These are phyloP conservation scores for Holothuria glaberrima DNA, from an alignment of 35 echinoderm and acorn worm genomes.

Conservation along the genomic window DNA sequence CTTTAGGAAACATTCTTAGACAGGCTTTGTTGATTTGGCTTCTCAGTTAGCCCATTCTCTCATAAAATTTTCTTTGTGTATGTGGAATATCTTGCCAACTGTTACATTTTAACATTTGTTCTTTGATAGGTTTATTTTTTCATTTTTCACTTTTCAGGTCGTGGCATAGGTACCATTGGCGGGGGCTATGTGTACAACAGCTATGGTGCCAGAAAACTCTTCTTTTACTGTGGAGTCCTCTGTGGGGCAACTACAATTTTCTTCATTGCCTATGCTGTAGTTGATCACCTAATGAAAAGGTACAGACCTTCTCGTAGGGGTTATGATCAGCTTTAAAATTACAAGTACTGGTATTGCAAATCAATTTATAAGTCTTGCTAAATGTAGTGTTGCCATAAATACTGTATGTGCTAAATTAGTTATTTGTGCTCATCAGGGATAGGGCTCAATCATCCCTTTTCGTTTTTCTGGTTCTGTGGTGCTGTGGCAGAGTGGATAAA, in stretches of 20 bases:
- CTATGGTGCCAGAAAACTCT: conserved; percentile 64
- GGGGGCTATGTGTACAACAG: conserved; percentile 68
- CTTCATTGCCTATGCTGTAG: conserved; percentile 7
- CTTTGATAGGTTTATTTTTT: background rate
- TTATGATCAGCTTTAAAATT: background rate
- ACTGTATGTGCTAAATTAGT: no score
- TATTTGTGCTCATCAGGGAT: no score
- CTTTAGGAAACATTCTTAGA: no score
- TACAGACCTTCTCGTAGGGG: background rate
- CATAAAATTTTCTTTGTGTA: background rate
- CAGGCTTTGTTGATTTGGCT: no score
- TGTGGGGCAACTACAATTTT: conserved; percentile 23
- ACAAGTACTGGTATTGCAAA: no score
- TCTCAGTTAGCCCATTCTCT: no score
- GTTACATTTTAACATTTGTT: no score
- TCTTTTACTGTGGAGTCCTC: conserved; percentile 61
- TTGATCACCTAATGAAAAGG: background rate
- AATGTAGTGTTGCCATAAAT: no score
- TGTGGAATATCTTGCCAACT: background rate
- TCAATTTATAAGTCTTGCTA: no score
- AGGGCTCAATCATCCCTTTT: no score
- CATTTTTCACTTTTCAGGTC: conserved; percentile 29
- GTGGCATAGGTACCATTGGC: conserved; percentile 61
- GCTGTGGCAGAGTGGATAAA: no score
- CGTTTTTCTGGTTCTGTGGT: no score